Percentiles rank a stretch among this genome's conserved stretches.
Evolutionary conservation across 2,797 vertebrate genomes (phyloP).

Genomic region (Coccyzus lansbergi): DNA sequence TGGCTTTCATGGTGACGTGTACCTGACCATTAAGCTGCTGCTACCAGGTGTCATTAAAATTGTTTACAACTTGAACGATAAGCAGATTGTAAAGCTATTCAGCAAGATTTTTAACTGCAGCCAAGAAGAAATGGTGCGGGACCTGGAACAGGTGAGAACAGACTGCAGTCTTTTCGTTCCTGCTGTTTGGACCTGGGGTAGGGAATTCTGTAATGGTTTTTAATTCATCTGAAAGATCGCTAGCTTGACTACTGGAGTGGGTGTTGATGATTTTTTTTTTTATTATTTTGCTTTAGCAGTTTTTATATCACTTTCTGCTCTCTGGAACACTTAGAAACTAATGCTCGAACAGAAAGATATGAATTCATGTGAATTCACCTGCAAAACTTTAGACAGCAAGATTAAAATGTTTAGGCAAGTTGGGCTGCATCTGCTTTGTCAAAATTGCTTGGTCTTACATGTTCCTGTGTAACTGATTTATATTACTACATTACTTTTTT

Average conservation of each 20-base stretch:
- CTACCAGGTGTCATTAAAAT: slow-evolving; percentile 95
- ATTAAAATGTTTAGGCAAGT: not conserved
- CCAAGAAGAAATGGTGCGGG: slow-evolving; percentile 93
- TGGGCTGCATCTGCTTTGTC: not conserved
- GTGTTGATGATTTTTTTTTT: not conserved
- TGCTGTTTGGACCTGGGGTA: not conserved
- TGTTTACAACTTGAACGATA: slow-evolving; percentile 98
- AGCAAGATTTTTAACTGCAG: slow-evolving; percentile 92
- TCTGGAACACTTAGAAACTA: not conserved
- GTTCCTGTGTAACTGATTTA: not conserved
- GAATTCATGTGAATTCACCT: too few relatives aligned
- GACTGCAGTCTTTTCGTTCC: not conserved
- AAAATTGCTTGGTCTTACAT: not conserved
- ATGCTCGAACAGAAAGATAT: not conserved
- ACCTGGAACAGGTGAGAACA: slow-evolving; percentile 91
- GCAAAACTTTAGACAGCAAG: not conserved
- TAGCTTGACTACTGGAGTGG: not conserved
- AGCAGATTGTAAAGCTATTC: slow-evolving; percentile 98
- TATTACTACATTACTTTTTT: not conserved
- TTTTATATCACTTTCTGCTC: not conserved
- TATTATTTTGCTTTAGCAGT: not conserved
- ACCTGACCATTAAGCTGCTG: slow-evolving; percentile 93
- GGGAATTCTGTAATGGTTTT: not conserved
- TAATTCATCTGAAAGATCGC: not conserved
- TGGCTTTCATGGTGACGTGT: slow-evolving; percentile 93